Percentiles rank a stretch among this genome's conserved stretches.
phyloP scores from a whole-genome alignment of 2,797 vertebrate species.

The Bryconaethiops microstoma region DNA sequence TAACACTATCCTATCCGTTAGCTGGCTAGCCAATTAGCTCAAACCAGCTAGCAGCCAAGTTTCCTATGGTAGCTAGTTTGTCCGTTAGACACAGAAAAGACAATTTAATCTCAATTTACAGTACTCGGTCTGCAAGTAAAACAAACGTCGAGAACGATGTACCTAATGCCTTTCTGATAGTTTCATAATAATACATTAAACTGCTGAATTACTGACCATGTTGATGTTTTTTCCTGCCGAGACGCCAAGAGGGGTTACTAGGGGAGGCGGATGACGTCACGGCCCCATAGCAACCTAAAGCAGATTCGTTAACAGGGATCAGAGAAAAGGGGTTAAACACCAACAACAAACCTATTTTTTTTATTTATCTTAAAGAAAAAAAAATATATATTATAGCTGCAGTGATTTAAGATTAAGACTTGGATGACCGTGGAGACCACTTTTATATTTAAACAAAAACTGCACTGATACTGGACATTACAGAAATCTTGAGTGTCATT shows the following conservation, averaged over 20 bases:
- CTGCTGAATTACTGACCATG: conserved; percentile 76
- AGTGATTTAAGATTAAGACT: no score
- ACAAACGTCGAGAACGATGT: no score
- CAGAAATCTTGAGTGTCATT: no score
- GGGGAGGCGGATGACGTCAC: conserved; percentile 59
- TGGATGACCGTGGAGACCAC: no score
- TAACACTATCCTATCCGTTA: conserved; percentile 53
- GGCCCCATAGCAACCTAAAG: no score
- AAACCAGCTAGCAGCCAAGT: conserved; percentile 48
- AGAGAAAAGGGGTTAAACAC: neutral
- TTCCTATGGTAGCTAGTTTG: neutral
- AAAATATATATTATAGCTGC: no score
- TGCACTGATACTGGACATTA: no score
- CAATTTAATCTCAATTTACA: neutral
- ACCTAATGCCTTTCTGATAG: neutral
- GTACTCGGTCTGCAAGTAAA: neutral
- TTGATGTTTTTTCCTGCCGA: conserved; percentile 75
- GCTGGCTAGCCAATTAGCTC: conserved; percentile 58
- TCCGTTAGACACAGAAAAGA: neutral
- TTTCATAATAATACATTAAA: neutral
- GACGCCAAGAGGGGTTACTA: conserved; percentile 81
- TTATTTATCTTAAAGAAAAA: no score
- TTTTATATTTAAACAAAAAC: no score
- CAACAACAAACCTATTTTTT: no score
- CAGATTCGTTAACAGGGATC: neutral